These are phyloP conservation scores for Lamellibrachia satsuma DNA, from an alignment of 2,888 invertebrate species.

Conservation along the genomic window DNA sequence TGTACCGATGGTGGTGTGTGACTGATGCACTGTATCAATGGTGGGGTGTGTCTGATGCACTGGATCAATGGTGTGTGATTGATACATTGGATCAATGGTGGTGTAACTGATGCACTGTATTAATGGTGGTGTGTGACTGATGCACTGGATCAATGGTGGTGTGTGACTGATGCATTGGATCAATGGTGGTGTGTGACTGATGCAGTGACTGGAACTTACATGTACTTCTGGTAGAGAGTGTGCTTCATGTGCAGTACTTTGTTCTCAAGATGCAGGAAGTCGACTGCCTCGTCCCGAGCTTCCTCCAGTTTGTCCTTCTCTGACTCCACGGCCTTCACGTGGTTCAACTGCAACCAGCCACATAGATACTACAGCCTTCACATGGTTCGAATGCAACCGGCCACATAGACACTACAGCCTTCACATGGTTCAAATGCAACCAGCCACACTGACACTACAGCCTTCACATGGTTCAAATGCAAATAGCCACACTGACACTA, in stretches of 20 bases:
- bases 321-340: slow-evolving; percentile 75
- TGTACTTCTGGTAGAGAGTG: slow-evolving; percentile 73
- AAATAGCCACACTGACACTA: slow-evolving; percentile 62
- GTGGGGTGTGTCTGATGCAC: too few species aligned
- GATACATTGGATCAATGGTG: too few species aligned
- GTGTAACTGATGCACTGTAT: too few species aligned
- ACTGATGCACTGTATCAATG: too few species aligned
- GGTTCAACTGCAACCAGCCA: slow-evolving; percentile 71
- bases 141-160: too few species aligned
- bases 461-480: slow-evolving; percentile 21
- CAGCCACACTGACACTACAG: slow-evolving; percentile 43
- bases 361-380: slow-evolving; percentile 70
- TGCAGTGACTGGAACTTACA: slow-evolving; percentile 49
- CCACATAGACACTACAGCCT: slow-evolving; percentile 67
- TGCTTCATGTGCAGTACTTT: slow-evolving; percentile 76
- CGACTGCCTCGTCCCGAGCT: slow-evolving; percentile 66
- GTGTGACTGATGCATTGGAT: too few species aligned
- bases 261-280: slow-evolving; percentile 85
- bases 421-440: slow-evolving; percentile 78
- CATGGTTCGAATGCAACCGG: slow-evolving; percentile 74
- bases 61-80: too few species aligned
- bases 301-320: slow-evolving; percentile 67
- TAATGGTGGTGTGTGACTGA: too few species aligned
- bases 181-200: neutral
- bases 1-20: too few species aligned